Evolutionary conservation across 1,140 invertebrate genomes (phyloP).

Genomic region (Zaprionus gabonicus): DNA sequence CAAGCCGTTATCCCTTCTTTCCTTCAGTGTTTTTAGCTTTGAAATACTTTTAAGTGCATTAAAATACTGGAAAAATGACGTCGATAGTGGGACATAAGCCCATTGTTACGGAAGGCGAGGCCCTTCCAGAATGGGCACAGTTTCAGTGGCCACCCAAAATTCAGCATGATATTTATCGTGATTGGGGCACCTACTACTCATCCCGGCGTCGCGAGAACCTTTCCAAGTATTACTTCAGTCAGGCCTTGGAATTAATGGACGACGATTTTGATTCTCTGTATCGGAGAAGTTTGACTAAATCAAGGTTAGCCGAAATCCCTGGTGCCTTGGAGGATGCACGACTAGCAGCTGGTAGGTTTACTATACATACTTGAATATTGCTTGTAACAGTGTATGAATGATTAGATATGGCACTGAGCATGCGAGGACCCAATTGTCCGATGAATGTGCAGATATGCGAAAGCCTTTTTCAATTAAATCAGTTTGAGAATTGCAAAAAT

Average conservation of each 20-base stretch:
- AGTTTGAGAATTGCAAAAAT: slow-evolving; percentile 61
- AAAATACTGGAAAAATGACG: slow-evolving; percentile 32
- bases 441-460: slow-evolving; percentile 75
- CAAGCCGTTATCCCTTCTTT: too few species aligned
- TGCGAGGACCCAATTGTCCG: slow-evolving; percentile 23
- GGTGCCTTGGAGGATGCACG: slow-evolving; percentile 52
- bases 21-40: neutral
- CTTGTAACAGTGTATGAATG: neutral
- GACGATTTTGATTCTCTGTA: slow-evolving; percentile 61
- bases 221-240: slow-evolving; percentile 58
- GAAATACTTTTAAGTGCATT: neutral
- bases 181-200: slow-evolving; percentile 77
- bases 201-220: slow-evolving; percentile 57
- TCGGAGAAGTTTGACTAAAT: slow-evolving; percentile 55
- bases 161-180: slow-evolving; percentile 67
- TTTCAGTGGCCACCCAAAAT: slow-evolving; percentile 64
- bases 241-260: slow-evolving; percentile 54
- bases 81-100: slow-evolving; percentile 43
- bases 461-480: slow-evolving; percentile 66
- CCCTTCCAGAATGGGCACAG: slow-evolving; percentile 54
- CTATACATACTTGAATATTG: neutral
- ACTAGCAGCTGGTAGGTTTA: slow-evolving; percentile 52
- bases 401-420: slow-evolving; percentile 14
- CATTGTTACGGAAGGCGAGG: slow-evolving; percentile 7
- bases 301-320: slow-evolving; percentile 59